Conservation (phyloP, 2,888 invertebrate species). For the Lasioglossum lativentre region DNA sequence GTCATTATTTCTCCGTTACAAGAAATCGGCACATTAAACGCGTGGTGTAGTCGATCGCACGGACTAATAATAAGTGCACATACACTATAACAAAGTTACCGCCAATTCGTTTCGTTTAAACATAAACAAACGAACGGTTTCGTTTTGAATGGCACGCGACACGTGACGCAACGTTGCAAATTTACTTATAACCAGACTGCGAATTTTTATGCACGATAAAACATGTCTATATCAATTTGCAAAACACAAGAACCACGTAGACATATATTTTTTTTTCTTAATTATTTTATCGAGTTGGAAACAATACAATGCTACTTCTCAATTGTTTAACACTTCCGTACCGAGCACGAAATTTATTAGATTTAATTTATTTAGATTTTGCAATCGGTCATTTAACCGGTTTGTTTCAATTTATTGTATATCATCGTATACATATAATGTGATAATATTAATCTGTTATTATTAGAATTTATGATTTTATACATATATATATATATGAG, state of each 20-base stretch:
- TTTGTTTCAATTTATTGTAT: too few relatives aligned
- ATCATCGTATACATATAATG: too few relatives aligned
- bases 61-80: slow-evolving; percentile 14
- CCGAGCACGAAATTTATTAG: too few relatives aligned
- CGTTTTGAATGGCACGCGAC: slow-evolving; percentile 16
- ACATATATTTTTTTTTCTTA: not conserved
- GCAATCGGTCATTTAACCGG: too few relatives aligned
- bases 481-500: too few relatives aligned
- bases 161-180: not conserved
- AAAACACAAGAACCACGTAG: not conserved
- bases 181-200: not conserved
- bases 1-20: slow-evolving; percentile 42
- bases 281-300: not conserved
- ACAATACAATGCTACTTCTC: not conserved
- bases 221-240: not conserved
- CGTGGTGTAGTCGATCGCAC: slow-evolving; percentile 22
- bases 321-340: too few relatives aligned
- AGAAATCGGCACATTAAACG: slow-evolving; percentile 39
- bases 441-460: too few relatives aligned
- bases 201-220: not conserved
- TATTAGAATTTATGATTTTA: too few relatives aligned
- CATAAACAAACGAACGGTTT: slow-evolving; percentile 42
- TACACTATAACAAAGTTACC: slow-evolving; percentile 25
- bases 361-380: too few relatives aligned
- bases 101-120: slow-evolving; percentile 38